Percentiles rank a stretch among this genome's conserved stretches.
Conservation (phyloP, 1,140 invertebrate genomes). For the Drosophila miranda region DNA sequence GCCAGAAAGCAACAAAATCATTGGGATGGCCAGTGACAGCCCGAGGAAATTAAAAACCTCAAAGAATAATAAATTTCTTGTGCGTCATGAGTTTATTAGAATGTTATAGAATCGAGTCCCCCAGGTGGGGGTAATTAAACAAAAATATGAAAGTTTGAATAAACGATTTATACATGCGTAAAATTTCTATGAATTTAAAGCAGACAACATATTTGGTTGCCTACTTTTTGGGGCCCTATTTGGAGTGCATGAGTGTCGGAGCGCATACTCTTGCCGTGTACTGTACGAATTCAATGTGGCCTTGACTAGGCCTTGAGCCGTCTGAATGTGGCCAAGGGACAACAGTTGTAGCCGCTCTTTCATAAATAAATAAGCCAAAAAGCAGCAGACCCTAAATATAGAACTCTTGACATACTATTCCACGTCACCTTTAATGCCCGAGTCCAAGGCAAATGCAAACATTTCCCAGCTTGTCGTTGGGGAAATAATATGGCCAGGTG, state of each 20-base stretch:
- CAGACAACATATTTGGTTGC: neutral
- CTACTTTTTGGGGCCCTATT: conserved; percentile 19
- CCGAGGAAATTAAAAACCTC: conserved; percentile 1
- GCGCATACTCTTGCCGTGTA: no score
- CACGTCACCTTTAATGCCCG: neutral
- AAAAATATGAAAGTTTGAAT: neutral
- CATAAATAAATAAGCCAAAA: conserved; percentile 30
- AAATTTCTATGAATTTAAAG: no score
- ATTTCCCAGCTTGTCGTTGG: conserved; percentile 12
- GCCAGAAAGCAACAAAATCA: neutral
- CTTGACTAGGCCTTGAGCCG: no score
- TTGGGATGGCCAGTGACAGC: neutral
- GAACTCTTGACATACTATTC: conserved; percentile 11
- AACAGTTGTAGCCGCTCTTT: conserved; percentile 20
- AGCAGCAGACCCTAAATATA: neutral
- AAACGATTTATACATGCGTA: no score
- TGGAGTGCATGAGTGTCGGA: no score
- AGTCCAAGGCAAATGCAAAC: conserved; percentile 4
- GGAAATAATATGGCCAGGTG: neutral
- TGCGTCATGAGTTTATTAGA: conserved; percentile 18
- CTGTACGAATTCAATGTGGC: no score
- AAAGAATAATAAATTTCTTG: conserved; percentile 16
- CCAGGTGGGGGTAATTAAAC: conserved; percentile 18
- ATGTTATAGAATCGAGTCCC: conserved; percentile 16
- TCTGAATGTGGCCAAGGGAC: neutral